These are phyloP conservation scores for Morbakka virulenta DNA, from an alignment of 30 jellyfish, hydroid and myxozoan genomes.

Conservation along the genomic window DNA sequence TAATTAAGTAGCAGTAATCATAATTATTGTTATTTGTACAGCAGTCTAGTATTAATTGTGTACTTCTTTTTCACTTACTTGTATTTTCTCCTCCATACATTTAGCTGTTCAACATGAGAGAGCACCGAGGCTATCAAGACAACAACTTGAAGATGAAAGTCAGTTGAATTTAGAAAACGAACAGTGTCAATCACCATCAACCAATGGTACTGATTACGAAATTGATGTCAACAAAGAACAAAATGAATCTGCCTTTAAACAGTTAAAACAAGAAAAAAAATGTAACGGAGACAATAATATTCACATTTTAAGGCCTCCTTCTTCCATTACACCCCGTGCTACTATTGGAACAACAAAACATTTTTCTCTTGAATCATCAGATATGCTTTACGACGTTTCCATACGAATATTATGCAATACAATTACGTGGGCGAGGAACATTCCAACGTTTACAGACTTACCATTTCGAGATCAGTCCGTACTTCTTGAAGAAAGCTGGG, in stretches of 20 bases:
- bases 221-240: too few relatives aligned
- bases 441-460: constrained; percentile 75
- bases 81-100: background rate
- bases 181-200: too few relatives aligned
- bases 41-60: too few relatives aligned
- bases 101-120: constrained; percentile 94
- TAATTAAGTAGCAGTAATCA: too few relatives aligned
- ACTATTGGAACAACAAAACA: background rate
- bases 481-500: constrained; percentile 82
- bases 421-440: constrained; percentile 83
- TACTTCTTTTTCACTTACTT: too few relatives aligned
- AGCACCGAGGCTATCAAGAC: constrained; percentile 71
- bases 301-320: background rate
- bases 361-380: constrained; percentile 55
- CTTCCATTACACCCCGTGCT: constrained; percentile 1
- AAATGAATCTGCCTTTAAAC: too few relatives aligned
- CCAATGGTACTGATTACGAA: too few relatives aligned
- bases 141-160: constrained; percentile 33
- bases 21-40: too few relatives aligned
- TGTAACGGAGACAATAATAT: too few relatives aligned
- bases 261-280: too few relatives aligned
- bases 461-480: constrained; percentile 83
- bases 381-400: constrained; percentile 59
- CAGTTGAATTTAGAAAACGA: too few relatives aligned
- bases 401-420: constrained; percentile 56